A percentile compares a stretch with the other conserved stretches of the same genome.
These are phyloP conservation scores for Sesia bembeciformis DNA, from an alignment of 2,888 invertebrate species.

Conservation along the genomic window DNA sequence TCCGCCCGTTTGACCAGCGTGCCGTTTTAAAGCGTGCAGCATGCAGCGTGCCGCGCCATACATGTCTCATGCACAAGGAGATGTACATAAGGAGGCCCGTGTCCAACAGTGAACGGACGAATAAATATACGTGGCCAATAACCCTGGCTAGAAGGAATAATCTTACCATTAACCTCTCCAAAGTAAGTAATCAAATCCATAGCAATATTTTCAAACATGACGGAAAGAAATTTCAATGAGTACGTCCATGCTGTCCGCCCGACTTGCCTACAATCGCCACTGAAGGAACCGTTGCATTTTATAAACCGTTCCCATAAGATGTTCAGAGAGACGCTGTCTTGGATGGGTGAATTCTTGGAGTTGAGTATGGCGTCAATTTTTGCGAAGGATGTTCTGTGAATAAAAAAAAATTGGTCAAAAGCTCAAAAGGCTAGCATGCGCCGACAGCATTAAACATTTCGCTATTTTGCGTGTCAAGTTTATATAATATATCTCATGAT, in stretches of 20 bases:
- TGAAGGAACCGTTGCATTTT: slow-evolving; percentile 10
- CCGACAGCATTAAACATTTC: too few species aligned
- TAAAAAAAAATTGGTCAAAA: neutral
- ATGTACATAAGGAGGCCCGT: too few species aligned
- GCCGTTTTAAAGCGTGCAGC: too few species aligned
- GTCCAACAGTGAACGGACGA: too few species aligned
- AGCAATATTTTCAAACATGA: slow-evolving; percentile 33
- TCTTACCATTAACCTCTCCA: slow-evolving; percentile 49
- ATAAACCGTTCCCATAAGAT: slow-evolving; percentile 35
- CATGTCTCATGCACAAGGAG: too few species aligned
- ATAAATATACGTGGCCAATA: too few species aligned
- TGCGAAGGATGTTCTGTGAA: slow-evolving; percentile 38
- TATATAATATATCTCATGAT: too few species aligned
- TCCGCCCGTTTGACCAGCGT: too few species aligned
- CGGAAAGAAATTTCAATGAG: slow-evolving; percentile 39
- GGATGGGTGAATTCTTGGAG: slow-evolving; percentile 21
- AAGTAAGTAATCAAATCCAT: slow-evolving; percentile 48
- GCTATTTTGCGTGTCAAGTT: too few species aligned
- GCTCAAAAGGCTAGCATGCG: too few species aligned
- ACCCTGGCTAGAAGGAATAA: neutral
- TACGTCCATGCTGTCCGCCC: slow-evolving; percentile 38
- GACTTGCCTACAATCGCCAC: slow-evolving; percentile 25
- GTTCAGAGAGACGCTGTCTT: slow-evolving; percentile 24
- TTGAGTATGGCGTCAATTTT: slow-evolving; percentile 49
- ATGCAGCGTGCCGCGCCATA: too few species aligned